A percentile compares a stretch with the other conserved stretches of the same genome.
These are phyloP conservation scores for Sebastes elongatus DNA, from an alignment of 2,797 vertebrate genomes.

Conservation along the genomic window DNA sequence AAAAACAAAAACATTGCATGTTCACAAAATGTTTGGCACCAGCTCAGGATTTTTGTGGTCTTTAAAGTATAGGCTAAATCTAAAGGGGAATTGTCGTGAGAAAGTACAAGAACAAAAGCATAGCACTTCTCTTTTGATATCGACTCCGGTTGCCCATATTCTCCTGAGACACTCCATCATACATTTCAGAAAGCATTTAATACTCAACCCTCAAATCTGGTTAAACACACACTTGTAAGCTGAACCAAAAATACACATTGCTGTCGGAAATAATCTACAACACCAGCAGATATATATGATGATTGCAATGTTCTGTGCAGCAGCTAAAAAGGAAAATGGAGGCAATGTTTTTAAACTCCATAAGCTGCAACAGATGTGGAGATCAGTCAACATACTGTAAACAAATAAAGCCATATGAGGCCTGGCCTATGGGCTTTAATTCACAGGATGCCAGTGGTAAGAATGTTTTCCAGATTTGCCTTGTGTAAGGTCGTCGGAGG, in stretches of 20 bases:
- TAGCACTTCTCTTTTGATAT: constrained; percentile 23
- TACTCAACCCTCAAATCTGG: constrained; percentile 29
- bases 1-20: constrained; percentile 8
- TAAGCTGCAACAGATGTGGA: constrained; percentile 64
- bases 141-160: constrained; percentile 6
- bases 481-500: constrained; percentile 8
- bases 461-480: constrained; percentile 47
- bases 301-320: constrained; percentile 19
- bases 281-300: constrained; percentile 7
- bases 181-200: constrained; percentile 24
- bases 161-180: constrained; percentile 24
- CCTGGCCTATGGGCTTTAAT: constrained; percentile 16
- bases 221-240: not conserved
- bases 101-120: constrained; percentile 10
- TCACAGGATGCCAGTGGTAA: constrained; percentile 24
- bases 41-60: constrained; percentile 46
- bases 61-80: constrained; percentile 48
- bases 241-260: constrained; percentile 20
- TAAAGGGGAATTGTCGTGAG: constrained; percentile 33
- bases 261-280: constrained; percentile 42
- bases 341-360: constrained; percentile 22
- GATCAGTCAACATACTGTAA: constrained; percentile 51
- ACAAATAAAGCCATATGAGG: constrained; percentile 61
- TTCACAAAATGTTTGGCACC: constrained; percentile 45
- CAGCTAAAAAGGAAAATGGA: not conserved